Conservation (phyloP, 2,888 invertebrate genomes). For the Omphaloscelis lunosa region DNA sequence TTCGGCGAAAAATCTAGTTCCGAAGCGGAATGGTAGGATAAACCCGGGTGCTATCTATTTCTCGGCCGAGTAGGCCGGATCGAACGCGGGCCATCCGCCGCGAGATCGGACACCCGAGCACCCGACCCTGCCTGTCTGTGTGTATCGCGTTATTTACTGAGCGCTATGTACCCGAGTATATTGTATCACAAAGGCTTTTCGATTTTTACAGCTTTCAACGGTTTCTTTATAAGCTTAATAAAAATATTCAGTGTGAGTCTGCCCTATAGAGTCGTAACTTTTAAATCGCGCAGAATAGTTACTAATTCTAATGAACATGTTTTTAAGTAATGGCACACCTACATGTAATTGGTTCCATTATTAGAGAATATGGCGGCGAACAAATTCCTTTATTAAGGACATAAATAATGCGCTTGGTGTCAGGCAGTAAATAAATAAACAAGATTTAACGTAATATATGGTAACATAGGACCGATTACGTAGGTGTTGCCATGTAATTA, state of each 20-base stretch:
- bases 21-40: constrained; percentile 22
- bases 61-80: constrained; percentile 51
- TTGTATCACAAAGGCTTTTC: constrained; percentile 7
- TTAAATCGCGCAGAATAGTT: neutral
- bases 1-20: constrained; percentile 19
- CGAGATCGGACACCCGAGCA: constrained; percentile 28
- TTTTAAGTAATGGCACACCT: neutral
- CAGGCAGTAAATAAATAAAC: neutral
- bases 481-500: neutral
- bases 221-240: neutral
- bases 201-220: neutral
- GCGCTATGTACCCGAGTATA: neutral
- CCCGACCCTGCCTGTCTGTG: neutral
- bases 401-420: constrained; percentile 12
- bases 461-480: neutral
- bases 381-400: constrained; percentile 21
- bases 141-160: constrained; percentile 21
- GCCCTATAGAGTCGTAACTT: neutral
- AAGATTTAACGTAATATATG: neutral
- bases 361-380: neutral
- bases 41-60: constrained; percentile 52
- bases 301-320: neutral
- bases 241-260: neutral
- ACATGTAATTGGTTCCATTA: neutral
- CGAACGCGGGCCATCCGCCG: constrained; percentile 24